A percentile compares a stretch with the other conserved stretches of the same genome.
phyloP scores from a whole-genome alignment of 2,797 vertebrate genomes.

The Etheostoma perlongum region DNA sequence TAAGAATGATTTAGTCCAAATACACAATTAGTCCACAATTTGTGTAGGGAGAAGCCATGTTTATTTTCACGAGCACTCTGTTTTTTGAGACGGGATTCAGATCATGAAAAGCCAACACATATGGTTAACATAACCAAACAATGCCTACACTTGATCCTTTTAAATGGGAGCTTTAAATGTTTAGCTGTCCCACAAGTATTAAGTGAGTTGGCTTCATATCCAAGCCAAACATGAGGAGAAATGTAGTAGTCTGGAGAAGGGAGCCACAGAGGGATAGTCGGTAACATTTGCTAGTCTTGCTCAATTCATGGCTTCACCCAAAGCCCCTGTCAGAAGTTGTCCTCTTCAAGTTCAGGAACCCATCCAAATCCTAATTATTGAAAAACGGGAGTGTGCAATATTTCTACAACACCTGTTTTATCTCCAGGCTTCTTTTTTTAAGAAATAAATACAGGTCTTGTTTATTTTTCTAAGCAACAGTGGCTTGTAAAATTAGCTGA shows the following conservation, averaged over 20 bases:
- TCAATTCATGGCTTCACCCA: slow-evolving; percentile 73
- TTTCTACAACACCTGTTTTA: slow-evolving; percentile 66
- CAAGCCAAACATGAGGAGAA: slow-evolving; percentile 83
- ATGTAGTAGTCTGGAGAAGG: slow-evolving; percentile 80
- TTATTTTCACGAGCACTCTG: slow-evolving; percentile 84
- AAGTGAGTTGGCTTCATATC: slow-evolving; percentile 80
- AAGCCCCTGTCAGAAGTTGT: slow-evolving; percentile 76
- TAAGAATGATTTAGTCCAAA: slow-evolving; percentile 83
- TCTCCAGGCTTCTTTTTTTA: slow-evolving; percentile 41
- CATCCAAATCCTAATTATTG: slow-evolving; percentile 75
- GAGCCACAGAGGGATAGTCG: slow-evolving; percentile 68
- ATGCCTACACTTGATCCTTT: slow-evolving; percentile 85
- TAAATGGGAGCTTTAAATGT: slow-evolving; percentile 85
- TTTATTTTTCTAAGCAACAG: slow-evolving; percentile 55
- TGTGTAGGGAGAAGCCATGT: slow-evolving; percentile 83
- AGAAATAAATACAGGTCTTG: slow-evolving; percentile 18
- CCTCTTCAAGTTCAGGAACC: slow-evolving; percentile 63
- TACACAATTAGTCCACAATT: slow-evolving; percentile 87
- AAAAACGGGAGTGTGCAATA: slow-evolving; percentile 55
- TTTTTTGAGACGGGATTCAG: slow-evolving; percentile 81
- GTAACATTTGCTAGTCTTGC: slow-evolving; percentile 77
- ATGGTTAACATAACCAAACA: slow-evolving; percentile 89
- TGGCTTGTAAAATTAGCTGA: slow-evolving; percentile 34
- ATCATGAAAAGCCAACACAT: slow-evolving; percentile 85
- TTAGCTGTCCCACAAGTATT: slow-evolving; percentile 86